Percentiles rank a stretch among this genome's conserved stretches.
These are phyloP conservation scores for Pachyseris speciosa DNA, from an alignment of 64 coral and sea anemone genomes.

Conservation along the genomic window DNA sequence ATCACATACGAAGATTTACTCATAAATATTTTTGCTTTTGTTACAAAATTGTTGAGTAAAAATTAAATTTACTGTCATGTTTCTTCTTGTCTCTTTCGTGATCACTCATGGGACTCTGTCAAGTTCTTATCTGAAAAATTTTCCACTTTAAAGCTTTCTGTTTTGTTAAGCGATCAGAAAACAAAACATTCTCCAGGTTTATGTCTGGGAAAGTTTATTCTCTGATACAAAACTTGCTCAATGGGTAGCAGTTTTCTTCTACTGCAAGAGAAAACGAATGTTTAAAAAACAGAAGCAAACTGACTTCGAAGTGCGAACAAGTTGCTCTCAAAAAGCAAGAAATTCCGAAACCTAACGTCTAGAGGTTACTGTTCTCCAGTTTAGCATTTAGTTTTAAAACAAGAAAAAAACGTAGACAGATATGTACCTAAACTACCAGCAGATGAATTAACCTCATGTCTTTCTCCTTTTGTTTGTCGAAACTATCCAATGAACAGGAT, in stretches of 20 bases:
- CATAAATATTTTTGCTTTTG: background rate
- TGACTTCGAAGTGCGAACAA: no score
- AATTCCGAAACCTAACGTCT: no score
- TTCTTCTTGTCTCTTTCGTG: background rate
- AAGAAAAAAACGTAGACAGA: slow-evolving; percentile 18
- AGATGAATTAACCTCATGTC: background rate
- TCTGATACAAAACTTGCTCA: background rate
- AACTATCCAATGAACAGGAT: background rate
- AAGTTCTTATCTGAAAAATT: slow-evolving; percentile 30
- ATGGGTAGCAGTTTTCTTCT: background rate
- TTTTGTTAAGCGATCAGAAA: background rate
- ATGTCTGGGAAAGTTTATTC: background rate
- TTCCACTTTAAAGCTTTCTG: background rate
- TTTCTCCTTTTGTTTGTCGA: background rate
- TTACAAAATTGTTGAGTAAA: no score
- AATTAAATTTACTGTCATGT: no score
- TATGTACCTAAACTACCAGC: background rate
- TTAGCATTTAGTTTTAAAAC: background rate
- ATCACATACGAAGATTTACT: background rate
- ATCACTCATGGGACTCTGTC: no score
- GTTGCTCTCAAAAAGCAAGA: no score
- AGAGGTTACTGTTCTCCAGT: no score
- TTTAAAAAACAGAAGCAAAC: no score
- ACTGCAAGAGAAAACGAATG: background rate
- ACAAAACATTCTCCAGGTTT: background rate